Base-by-base conservation (phyloP, 2,888 invertebrate species). In the Cremastobaeus sp. region DNA sequence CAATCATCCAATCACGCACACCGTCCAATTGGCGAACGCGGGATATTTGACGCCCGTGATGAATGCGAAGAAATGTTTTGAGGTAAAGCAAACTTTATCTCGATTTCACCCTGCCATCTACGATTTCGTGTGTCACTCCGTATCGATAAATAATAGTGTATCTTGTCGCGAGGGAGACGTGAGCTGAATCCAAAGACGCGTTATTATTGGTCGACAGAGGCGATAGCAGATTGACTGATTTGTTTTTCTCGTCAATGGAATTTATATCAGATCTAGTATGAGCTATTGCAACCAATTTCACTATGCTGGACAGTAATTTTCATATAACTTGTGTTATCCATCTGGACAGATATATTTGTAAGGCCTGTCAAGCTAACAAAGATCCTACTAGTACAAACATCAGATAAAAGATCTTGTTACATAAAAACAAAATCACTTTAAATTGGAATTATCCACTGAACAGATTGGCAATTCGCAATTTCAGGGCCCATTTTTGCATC, bases 1-100 rank as follows among this genome's bases (percentile, higher is more conserved):
- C 62, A 55, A 70, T 70, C 70, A 70, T 47, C 37, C 60, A 47
- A 69, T 69, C 69, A 60, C 18, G 14, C 52, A 17, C 59, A 35
- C 6, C 45, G 54, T 37, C 59, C 69, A 69, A 65, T 65, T 47
- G 48, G 21, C 17, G 34, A 18, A 9, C 21, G 14, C 57, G 15
- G 41, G 20, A 28, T 35, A 28, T 18, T n/a, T 35, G 18, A 9
- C n/a, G 34, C 11, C 11, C 32, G 43, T 52, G 64, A 64, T 54
- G 18, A 43, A 52, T 54, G 54, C 35, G 35, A 45, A 64, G 64
- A 64, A 43, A 45, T 32, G 41, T 48, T 39, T 50, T 34, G 14
- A 21, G 50, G 20, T 8, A 5, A 25, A 12, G 37, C 50, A 34
- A 64, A 64, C 52, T 43, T 50, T 64, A 34, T 64, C 50, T 32